Conservation (phyloP, 2,797 vertebrate species). For the Sebastes ruberrimus region DNA sequence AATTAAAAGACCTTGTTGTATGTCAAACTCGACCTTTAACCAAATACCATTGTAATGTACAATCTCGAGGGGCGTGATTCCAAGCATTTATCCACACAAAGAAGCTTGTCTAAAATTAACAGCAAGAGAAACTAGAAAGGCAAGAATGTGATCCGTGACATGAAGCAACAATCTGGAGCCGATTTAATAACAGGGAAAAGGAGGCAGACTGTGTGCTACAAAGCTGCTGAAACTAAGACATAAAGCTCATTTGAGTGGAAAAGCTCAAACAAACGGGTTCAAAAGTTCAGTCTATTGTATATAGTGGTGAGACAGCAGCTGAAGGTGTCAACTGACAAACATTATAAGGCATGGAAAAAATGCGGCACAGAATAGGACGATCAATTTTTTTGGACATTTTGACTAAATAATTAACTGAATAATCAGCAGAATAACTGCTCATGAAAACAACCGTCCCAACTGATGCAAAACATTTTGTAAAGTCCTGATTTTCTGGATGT, state of each 20-base stretch:
- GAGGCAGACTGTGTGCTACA: background rate
- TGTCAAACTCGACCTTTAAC: background rate
- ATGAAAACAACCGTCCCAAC: background rate
- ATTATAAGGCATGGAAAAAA: background rate
- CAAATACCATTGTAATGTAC: background rate
- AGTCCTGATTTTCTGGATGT: background rate
- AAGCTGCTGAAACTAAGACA: constrained; percentile 20
- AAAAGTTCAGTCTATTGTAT: constrained; percentile 23
- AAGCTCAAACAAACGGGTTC: constrained; percentile 30
- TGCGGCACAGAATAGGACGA: background rate
- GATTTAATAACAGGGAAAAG: background rate
- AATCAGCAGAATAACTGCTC: background rate
- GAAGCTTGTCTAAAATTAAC: constrained; percentile 11
- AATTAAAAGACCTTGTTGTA: constrained; percentile 11
- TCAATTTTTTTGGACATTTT: background rate
- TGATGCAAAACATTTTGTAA: background rate
- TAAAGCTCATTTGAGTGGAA: constrained; percentile 10
- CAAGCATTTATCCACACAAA: constrained; percentile 5
- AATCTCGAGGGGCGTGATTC: background rate
- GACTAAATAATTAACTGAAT: background rate
- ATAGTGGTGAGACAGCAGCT: background rate
- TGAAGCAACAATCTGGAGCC: constrained; percentile 11
- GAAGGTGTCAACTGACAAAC: background rate
- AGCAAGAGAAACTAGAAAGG: constrained; percentile 2
- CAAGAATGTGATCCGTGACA: constrained; percentile 5